phyloP scores from a whole-genome alignment of 2,888 invertebrate genomes.

The Drosophila algonquin region DNA sequence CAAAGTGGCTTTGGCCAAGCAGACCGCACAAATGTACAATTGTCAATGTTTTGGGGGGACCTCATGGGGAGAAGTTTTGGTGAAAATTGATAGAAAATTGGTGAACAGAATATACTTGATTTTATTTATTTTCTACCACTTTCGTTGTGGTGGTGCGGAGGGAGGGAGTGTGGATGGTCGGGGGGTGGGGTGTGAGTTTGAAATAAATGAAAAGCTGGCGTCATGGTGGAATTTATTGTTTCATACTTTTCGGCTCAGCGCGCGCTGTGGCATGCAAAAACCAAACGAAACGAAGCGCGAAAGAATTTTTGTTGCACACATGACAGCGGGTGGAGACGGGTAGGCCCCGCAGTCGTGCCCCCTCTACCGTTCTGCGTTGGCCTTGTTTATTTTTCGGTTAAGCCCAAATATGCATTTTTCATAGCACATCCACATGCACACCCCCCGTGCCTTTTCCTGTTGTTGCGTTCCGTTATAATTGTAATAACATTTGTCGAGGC shows the following conservation, averaged over 20 bases:
- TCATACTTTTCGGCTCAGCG: slow-evolving; percentile 78
- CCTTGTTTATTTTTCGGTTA: slow-evolving; percentile 74
- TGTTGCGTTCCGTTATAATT: slow-evolving; percentile 58
- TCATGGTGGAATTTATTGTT: slow-evolving; percentile 71
- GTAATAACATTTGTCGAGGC: slow-evolving; percentile 72
- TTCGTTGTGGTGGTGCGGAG: not conserved
- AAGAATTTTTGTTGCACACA: slow-evolving; percentile 52
- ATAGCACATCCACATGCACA: slow-evolving; percentile 48
- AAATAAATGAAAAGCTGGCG: slow-evolving; percentile 53
- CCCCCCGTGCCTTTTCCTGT: slow-evolving; percentile 24
- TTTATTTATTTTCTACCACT: slow-evolving; percentile 30
- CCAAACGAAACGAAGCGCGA: slow-evolving; percentile 13
- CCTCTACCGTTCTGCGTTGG: slow-evolving; percentile 6
- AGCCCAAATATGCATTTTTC: slow-evolving; percentile 77
- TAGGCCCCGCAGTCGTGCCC: slow-evolving; percentile 9
- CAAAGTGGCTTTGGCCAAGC: slow-evolving; percentile 46
- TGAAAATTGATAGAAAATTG: slow-evolving; percentile 76
- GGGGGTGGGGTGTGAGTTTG: slow-evolving; percentile 6
- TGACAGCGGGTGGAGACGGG: slow-evolving; percentile 40
- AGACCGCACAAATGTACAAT: slow-evolving; percentile 60
- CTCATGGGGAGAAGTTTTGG: slow-evolving; percentile 16
- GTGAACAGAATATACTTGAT: slow-evolving; percentile 59
- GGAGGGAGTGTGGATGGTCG: not conserved
- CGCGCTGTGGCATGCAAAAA: slow-evolving; percentile 48
- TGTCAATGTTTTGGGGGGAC: slow-evolving; percentile 51